Evolutionary conservation across 2,888 invertebrate species (phyloP).

Genomic region (Neoascia interrupta): DNA sequence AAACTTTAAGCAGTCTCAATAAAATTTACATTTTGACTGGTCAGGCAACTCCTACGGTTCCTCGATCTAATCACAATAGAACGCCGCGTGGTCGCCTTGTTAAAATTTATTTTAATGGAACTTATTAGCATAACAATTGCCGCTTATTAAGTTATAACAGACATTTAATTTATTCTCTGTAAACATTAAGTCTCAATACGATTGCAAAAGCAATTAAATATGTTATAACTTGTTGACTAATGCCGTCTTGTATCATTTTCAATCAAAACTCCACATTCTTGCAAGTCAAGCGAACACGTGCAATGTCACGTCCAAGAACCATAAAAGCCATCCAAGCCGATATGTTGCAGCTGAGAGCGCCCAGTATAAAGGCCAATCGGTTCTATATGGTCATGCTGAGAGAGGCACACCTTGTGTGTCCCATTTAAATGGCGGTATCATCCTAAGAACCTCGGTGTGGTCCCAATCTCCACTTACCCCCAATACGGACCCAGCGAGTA

Average conservation of each 20-base stretch:
- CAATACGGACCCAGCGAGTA: conserved; percentile 17
- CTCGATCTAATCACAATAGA: not conserved
- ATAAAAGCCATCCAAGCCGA: conserved; percentile 34
- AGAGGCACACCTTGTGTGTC: conserved; percentile 63
- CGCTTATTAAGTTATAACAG: conserved; percentile 39
- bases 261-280: conserved; percentile 59
- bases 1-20: no score
- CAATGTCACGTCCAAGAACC: conserved; percentile 65
- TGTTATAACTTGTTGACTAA: conserved; percentile 46
- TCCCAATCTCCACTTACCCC: conserved; percentile 45
- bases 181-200: conserved; percentile 51
- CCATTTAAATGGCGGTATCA: conserved; percentile 65
- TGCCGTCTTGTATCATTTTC: not conserved
- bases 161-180: conserved; percentile 51
- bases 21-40: no score
- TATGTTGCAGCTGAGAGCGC: conserved; percentile 38
- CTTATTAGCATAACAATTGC: no score
- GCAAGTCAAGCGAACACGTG: conserved; percentile 56
- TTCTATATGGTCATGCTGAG: conserved; percentile 64
- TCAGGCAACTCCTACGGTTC: not conserved
- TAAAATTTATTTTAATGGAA: no score
- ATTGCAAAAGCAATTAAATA: conserved; percentile 50
- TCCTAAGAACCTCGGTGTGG: conserved; percentile 64
- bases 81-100: not conserved
- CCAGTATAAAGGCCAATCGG: conserved; percentile 44